Base-by-base conservation (phyloP, 2,888 invertebrate species). In the Hypercompe scribonia region DNA sequence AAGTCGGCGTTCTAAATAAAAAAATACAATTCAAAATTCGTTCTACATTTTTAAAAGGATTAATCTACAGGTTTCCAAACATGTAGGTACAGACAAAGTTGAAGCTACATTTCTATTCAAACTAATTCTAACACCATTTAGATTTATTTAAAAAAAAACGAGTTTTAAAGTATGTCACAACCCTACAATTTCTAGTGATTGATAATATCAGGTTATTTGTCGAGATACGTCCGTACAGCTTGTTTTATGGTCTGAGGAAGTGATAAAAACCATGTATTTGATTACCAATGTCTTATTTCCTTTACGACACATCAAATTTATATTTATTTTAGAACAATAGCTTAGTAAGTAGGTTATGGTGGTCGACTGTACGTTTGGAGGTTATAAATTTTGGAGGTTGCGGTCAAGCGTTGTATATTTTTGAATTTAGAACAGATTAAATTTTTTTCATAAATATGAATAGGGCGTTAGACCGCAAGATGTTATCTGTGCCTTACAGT, bases 221-320 rank as follows among this genome's bases (percentile, higher is more conserved):
- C 81, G 65, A 84, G 82, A 78, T 82, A 86, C 81, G 79, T 82
- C 82, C 78, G 81, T 81, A 78, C 72, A 79, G 72, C 76, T 65
- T 86, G 85, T 84, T 88, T 89, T 88, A 88, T 86, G 71, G 84
- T 71, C 78, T 77, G 39, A 80, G 88, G 86, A 86, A 87, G 86
- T 84, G 77, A 86, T 88, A 87, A 87, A 86, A 85, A 84, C 78
- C 81, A 72, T 81, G 83, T 81, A 77, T 84, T 87, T 87, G 83
- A 84, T 82, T 81, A 84, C 84, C 81, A 78, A 84, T 85, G 84
- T 81, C 84, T 81, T 83, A 79, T 83, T 84, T 84, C 78, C 79
- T 84, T 85, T 81, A 80, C 80, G 79, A 79, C 70, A 72, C 61
- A 71, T 68, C 65, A 76, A 78, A 79, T 76, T 66, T 31, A 64